Evolutionary conservation across 2,888 invertebrate species (phyloP), one percentile per base, ranked within the genome.

Genomic region (Malacosoma neustria): DNA sequence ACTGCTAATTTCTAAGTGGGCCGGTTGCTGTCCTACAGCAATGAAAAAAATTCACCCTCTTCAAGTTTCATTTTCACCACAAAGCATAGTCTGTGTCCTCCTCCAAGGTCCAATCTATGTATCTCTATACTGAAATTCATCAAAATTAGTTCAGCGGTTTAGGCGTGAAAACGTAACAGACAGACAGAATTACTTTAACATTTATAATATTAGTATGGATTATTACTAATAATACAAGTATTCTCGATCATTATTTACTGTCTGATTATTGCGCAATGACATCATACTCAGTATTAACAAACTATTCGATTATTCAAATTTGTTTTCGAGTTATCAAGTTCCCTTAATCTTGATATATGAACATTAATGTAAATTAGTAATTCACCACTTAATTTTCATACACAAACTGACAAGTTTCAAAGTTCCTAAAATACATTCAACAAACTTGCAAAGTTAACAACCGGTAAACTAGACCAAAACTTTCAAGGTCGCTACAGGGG

Each of bases 401-500:
- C 22, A 7, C 6, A 22, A 9, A 22, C 5, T 22, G 22, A 9
- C 4, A 3, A 22, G 22, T 22, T 22, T 22, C 22, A 5, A 9
- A 7, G 9, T 9, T 22, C 22, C 22, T 9, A 22, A 22, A 22
- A 22, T 22, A 22, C 9, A 22, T 35, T 41, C 35, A 42, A 47
- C 49, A 44, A 42, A 41, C 34, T 44, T 32, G 42, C 38, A 22
- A 22, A 22, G 22, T 22, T 22, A 1, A 22, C 5, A 6, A 22
- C 22, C 22, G 22, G 5, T 6, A 22, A 79, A 75, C 74, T 80
- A 73, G 79, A 77, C 68, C 75, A 69, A 70, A 76, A 71, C 69
- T 77, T 59, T 72, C 82, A 82, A 82, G 82, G 82, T 82, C 82
- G 75, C 48, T 41, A 42, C 43, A 43, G 49, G 49, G 34, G 11